Percentiles rank a stretch among this genome's conserved stretches.
Evolutionary conservation across 2,888 invertebrate genomes (phyloP).

Genomic region (Ennomos erosarius): DNA sequence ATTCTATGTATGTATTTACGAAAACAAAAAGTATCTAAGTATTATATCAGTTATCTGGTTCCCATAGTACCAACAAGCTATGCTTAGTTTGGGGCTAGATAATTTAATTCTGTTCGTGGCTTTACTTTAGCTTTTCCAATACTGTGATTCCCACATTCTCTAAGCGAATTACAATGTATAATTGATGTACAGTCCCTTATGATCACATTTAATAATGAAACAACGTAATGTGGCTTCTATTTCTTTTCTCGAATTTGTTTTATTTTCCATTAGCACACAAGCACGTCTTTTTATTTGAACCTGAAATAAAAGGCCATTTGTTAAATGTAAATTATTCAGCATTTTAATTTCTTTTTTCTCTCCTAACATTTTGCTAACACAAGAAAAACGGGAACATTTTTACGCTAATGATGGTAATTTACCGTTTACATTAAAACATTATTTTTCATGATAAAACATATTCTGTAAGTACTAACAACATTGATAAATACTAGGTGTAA

Average conservation of each 20-base stretch:
- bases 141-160: too few species aligned
- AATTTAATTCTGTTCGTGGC: too few species aligned
- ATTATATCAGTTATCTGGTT: too few species aligned
- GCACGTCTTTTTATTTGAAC: conserved; percentile 38
- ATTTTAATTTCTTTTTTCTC: conserved; percentile 30
- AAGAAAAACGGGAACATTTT: conserved; percentile 1
- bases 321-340: conserved; percentile 38
- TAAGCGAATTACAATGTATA: too few species aligned
- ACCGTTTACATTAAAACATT: conserved; percentile 8
- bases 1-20: too few species aligned
- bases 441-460: too few species aligned
- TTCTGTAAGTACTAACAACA: too few species aligned
- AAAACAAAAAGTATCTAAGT: too few species aligned
- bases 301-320: conserved; percentile 34
- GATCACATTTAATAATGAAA: conserved; percentile 7
- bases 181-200: not conserved
- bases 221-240: not conserved
- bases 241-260: conserved; percentile 18
- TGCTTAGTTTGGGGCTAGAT: too few species aligned
- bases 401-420: conserved; percentile 11
- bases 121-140: too few species aligned
- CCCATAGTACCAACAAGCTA: too few species aligned
- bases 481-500: too few species aligned
- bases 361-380: not conserved
- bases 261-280: conserved; percentile 21